Conservation (phyloP, 1,140 invertebrate genomes). For the Stegodyphus dumicola region DNA sequence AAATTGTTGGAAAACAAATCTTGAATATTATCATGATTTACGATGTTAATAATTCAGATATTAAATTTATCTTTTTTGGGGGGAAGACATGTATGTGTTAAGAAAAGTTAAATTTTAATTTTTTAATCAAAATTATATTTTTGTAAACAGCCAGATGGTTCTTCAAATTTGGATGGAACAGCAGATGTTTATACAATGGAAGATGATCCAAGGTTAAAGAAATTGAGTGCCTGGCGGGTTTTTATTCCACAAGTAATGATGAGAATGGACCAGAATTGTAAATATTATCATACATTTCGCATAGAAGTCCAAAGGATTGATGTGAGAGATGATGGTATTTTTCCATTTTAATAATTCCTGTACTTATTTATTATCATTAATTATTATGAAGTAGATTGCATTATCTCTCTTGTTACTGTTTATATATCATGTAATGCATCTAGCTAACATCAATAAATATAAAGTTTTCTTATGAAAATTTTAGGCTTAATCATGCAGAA, state of each 20-base stretch:
- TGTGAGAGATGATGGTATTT: conserved; percentile 64
- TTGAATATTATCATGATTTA: too few species aligned
- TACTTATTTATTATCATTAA: too few species aligned
- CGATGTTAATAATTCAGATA: too few species aligned
- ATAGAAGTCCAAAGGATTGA: conserved; percentile 75
- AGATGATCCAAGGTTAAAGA: conserved; percentile 72
- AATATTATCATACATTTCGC: conserved; percentile 72
- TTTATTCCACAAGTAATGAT: conserved; percentile 74
- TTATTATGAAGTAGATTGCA: too few species aligned
- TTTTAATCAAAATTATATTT: not conserved
- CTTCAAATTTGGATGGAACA: not conserved
- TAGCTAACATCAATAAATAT: too few species aligned
- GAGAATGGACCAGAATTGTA: conserved; percentile 68
- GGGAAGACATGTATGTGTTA: not conserved
- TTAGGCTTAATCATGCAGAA: too few species aligned
- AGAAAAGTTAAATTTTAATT: not conserved
- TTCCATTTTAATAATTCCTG: too few species aligned
- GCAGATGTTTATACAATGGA: conserved; percentile 62
- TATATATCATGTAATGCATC: too few species aligned
- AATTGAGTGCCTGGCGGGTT: conserved; percentile 79
- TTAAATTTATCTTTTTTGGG: too few species aligned
- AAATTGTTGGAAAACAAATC: too few species aligned
- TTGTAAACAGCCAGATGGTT: not conserved
- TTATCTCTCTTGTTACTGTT: not conserved
- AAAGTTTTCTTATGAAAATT: too few species aligned